Evolutionary conservation across 2,113 vertebrate genomes (phyloP).

Genomic region (Emberiza fucata): DNA sequence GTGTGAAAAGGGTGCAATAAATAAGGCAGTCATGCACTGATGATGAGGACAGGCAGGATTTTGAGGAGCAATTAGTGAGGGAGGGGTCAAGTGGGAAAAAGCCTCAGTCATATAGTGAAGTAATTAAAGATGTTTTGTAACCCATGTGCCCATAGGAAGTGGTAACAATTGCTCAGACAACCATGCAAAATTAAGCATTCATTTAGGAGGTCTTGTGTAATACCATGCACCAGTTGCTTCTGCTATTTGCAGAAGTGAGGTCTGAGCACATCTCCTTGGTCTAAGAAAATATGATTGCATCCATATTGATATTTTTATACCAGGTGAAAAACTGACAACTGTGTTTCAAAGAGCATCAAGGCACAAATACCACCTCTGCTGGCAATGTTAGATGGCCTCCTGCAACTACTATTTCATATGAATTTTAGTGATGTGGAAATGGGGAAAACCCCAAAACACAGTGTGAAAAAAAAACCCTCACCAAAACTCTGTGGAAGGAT

Average conservation of each 20-base stretch:
- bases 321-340: not conserved
- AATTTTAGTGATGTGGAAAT: not conserved
- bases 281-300: not conserved
- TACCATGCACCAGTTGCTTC: not conserved
- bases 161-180: not conserved
- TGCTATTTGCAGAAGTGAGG: not conserved
- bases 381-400: not conserved
- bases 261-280: not conserved
- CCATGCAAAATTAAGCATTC: not conserved
- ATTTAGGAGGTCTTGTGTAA: not conserved
- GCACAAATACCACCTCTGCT: not conserved
- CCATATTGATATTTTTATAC: not conserved
- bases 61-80: constrained; percentile 20
- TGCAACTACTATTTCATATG: not conserved
- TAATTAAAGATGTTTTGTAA: constrained; percentile 25
- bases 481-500: not conserved
- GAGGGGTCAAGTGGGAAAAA: constrained; percentile 10
- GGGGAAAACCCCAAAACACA: not conserved
- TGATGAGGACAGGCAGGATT: not conserved
- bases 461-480: not conserved
- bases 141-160: not conserved
- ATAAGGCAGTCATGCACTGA: not conserved
- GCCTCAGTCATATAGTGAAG: not conserved
- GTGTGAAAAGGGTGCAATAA: not conserved
- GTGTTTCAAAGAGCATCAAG: not conserved